Evolutionary conservation across 1,140 invertebrate genomes (phyloP), one percentile per base, ranked within the genome.

Genomic region (Conus betulinus): DNA sequence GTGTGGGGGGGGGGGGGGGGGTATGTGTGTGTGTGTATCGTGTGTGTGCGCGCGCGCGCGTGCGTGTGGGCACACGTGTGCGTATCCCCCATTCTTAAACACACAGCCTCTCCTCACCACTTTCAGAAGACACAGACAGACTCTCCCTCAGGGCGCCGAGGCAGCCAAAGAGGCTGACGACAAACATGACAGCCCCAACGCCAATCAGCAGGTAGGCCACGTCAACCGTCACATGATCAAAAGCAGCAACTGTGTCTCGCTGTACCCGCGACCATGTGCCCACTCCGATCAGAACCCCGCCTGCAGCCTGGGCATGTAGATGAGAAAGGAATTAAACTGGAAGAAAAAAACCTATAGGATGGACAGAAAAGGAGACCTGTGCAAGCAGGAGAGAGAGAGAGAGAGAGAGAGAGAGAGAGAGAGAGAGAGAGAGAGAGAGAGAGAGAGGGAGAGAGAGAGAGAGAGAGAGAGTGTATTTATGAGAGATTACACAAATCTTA

Each of bases 141-240:
- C 99, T 99, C 96, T 99, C 98, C 90, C 98, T 95, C 23, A 99
- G 96, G 5, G 98, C 98, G 51, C 98, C 98, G 23, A 99, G 84
- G 93, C 98, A 98, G 20, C 98, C 98, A 71, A 98, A 97, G 95
- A 98, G 98, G 95, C 97, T 98, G 76, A 98, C 97, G 81, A 98
- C 96, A 94, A 98, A 99, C 25, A 98, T 97, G 57, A 98, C 97
- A n/a, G 96, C 97, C 74, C 98, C 98, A 67, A 97, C 97, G 71
- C 97, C 97, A 79, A 99, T 97, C 20, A 98, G 97, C 95, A 99
- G 97, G 82, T 98, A 95, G 8, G 98, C 98, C 91, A 98, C 97
- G 95, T 99, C 98, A 83, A 99, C 95, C 10, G 98, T 97, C 88
- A 89, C 60, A 79, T 89, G 11, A 85, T 89, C 86, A 52, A 90